Percentiles rank a stretch among this genome's conserved stretches.
Evolutionary conservation across 1,140 invertebrate species (phyloP).

Genomic region (Yoshiicerus persimilis): DNA sequence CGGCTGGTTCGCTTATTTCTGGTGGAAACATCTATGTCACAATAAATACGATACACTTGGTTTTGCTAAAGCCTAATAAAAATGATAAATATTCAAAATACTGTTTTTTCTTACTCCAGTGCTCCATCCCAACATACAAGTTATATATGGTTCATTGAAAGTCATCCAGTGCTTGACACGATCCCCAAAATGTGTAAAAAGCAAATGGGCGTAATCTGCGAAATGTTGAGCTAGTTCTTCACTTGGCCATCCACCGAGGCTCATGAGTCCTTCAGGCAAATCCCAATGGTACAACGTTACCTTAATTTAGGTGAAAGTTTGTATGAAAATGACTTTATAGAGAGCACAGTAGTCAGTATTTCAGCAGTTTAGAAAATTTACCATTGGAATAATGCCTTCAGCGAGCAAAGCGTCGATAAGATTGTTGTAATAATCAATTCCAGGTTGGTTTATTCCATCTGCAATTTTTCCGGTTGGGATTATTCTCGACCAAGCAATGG

Average conservation of each 20-base stretch:
- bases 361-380: constrained; percentile 44
- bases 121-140: not conserved
- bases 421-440: constrained; percentile 53
- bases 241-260: constrained; percentile 55
- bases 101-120: not conserved
- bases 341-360: not conserved
- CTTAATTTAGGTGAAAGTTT: too few relatives aligned
- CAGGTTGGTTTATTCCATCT: constrained; percentile 47
- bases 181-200: constrained; percentile 46
- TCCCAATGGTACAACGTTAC: constrained; percentile 67
- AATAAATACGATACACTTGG: not conserved
- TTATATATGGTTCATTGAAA: constrained; percentile 48
- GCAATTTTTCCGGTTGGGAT: constrained; percentile 48
- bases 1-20: not conserved
- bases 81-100: too few relatives aligned
- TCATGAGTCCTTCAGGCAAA: constrained; percentile 58
- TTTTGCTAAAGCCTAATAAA: too few relatives aligned
- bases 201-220: constrained; percentile 43
- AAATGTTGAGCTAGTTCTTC: constrained; percentile 47
- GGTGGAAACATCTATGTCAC: not conserved
- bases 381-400: constrained; percentile 46
- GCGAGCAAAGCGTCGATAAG: constrained; percentile 46
- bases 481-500: constrained; percentile 55
- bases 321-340: too few relatives aligned
- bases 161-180: constrained; percentile 49